Conservation (phyloP, 2,888 invertebrate species). For the Ormyrus nitidulus region DNA sequence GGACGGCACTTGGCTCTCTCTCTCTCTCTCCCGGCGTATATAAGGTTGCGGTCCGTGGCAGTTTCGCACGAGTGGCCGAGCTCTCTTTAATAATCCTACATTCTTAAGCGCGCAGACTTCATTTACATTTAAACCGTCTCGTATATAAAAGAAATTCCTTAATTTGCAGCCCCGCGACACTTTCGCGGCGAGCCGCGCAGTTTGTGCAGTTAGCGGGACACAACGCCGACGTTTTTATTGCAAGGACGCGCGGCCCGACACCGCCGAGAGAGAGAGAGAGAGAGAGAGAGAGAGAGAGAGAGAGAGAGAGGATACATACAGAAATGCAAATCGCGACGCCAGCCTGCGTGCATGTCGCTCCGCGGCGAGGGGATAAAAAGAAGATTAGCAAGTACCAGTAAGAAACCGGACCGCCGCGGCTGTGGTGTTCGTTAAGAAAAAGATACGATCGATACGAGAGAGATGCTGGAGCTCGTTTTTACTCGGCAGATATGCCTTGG, state of each 20-base stretch:
- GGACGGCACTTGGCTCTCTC: not conserved
- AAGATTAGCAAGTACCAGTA: constrained; percentile 53
- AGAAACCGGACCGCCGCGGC: constrained; percentile 47
- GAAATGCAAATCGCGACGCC: constrained; percentile 52
- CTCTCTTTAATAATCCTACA: constrained; percentile 66
- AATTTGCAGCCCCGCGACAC: constrained; percentile 57
- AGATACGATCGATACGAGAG: constrained; percentile 42
- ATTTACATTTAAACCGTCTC: constrained; percentile 70
- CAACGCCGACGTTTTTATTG: constrained; percentile 18
- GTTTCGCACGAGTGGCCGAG: constrained; percentile 55
- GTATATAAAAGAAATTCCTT: constrained; percentile 59
- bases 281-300: no score
- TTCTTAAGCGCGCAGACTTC: constrained; percentile 67
- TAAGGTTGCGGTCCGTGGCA: not conserved
- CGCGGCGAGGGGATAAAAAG: constrained; percentile 57
- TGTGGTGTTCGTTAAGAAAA: constrained; percentile 45
- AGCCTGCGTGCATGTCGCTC: constrained; percentile 57
- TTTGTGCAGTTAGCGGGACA: not conserved
- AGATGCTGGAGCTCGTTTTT: not conserved
- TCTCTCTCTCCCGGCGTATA: no score
- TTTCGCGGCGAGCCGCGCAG: constrained; percentile 1
- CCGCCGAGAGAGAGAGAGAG: no score
- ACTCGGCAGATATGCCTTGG: no score
- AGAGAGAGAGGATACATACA: constrained; percentile 6
- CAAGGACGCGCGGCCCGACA: not conserved